Percentiles rank a stretch among this genome's conserved stretches.
These are phyloP conservation scores for Drosophila mimetica DNA, from an alignment of 2,888 invertebrate species.

Conservation along the genomic window DNA sequence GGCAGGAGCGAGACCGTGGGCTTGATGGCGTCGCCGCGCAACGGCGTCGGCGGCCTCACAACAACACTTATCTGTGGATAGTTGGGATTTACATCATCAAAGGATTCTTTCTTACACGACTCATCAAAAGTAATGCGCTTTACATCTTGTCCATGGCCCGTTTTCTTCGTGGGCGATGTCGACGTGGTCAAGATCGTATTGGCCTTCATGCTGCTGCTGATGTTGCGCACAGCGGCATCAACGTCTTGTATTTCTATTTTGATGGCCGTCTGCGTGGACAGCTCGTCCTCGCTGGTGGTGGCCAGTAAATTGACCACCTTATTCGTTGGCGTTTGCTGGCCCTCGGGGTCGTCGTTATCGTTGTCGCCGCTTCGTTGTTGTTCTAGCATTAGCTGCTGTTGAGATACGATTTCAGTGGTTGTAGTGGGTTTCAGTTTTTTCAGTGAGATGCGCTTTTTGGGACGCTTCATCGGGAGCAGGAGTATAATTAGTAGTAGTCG, in stretches of 20 bases:
- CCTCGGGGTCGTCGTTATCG: conserved; percentile 60
- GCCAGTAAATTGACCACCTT: conserved; percentile 25
- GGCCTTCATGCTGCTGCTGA: conserved; percentile 50
- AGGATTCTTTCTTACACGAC: conserved; percentile 85
- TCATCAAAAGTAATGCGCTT: conserved; percentile 85
- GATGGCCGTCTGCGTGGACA: conserved; percentile 75
- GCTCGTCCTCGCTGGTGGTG: conserved; percentile 74
- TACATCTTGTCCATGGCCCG: conserved; percentile 83
- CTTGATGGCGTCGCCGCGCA: conserved; percentile 87
- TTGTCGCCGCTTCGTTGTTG: conserved; percentile 69
- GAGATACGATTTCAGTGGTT: conserved; percentile 78
- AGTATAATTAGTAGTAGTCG: conserved; percentile 26
- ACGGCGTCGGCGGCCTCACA: conserved; percentile 90
- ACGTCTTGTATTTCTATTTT: conserved; percentile 77
- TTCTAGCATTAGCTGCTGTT: conserved; percentile 79
- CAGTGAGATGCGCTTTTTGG: conserved; percentile 82
- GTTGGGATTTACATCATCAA: conserved; percentile 84
- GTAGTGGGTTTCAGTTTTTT: conserved; percentile 77
- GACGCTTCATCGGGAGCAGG: conserved; percentile 71
- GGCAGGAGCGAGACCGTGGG: conserved; percentile 81
- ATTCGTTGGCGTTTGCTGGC: conserved; percentile 53
- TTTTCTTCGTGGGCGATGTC: conserved; percentile 79
- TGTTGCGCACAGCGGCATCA: conserved; percentile 51
- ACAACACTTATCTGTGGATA: conserved; percentile 89
- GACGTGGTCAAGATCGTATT: conserved; percentile 69